Conservation (phyloP, 2,113 vertebrate species). For the Rhineura floridana region DNA sequence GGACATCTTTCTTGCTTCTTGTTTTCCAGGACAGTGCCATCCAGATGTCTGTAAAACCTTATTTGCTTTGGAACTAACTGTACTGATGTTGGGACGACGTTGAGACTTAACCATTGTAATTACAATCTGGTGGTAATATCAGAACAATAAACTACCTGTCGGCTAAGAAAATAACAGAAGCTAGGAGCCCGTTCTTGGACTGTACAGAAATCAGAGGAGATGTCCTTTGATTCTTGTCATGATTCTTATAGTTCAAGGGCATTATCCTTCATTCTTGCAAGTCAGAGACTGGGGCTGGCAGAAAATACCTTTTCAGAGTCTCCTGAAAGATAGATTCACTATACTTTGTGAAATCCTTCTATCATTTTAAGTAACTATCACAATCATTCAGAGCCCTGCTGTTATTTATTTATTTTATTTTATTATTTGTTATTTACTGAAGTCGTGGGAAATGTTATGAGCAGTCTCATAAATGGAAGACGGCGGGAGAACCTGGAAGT, state of each 20-base stretch:
- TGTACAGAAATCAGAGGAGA: not conserved
- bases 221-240: not conserved
- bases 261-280: not conserved
- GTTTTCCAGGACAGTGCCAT: not conserved
- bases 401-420: too few relatives aligned
- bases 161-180: conserved; percentile 8
- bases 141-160: not conserved
- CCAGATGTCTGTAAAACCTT: not conserved
- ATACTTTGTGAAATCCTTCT: not conserved
- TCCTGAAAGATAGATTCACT: not conserved
- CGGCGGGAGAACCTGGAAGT: not conserved
- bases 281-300: not conserved
- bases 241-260: too few relatives aligned
- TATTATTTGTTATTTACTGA: too few relatives aligned
- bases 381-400: not conserved
- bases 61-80: not conserved
- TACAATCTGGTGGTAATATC: conserved; percentile 27
- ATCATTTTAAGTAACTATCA: not conserved
- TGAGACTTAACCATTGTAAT: not conserved
- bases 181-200: not conserved
- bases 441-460: too few relatives aligned
- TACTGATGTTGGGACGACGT: not conserved
- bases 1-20: not conserved
- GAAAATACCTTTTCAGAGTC: not conserved
- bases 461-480: not conserved